A percentile compares a stretch with the other conserved stretches of the same genome.
phyloP scores from a whole-genome alignment of 2,113 vertebrate species.

The Prionailurus bengalensis region DNA sequence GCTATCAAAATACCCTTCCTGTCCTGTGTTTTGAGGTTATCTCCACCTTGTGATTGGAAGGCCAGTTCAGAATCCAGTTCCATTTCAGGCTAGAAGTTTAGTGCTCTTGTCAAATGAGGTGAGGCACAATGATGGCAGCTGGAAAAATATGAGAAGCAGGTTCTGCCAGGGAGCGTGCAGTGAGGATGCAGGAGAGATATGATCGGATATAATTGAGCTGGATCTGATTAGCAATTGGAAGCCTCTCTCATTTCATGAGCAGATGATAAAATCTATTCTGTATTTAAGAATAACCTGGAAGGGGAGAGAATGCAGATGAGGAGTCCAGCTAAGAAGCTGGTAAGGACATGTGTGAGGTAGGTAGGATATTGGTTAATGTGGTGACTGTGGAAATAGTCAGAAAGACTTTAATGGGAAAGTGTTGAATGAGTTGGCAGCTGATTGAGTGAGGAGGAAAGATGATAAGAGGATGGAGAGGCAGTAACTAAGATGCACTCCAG shows the following conservation, averaged over 20 bases:
- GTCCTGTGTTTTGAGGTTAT: background rate
- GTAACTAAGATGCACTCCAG: background rate
- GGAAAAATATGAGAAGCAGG: background rate
- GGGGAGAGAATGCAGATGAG: background rate
- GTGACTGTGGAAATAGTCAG: background rate
- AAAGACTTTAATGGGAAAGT: background rate
- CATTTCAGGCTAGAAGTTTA: background rate
- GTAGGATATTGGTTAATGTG: background rate
- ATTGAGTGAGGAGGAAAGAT: background rate
- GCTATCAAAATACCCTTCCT: background rate
- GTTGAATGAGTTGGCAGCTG: background rate
- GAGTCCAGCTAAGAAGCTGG: background rate
- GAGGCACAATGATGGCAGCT: fast-evolving
- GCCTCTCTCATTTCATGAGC: background rate
- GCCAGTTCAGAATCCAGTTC: background rate
- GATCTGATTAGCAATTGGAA: background rate
- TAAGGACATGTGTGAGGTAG: background rate
- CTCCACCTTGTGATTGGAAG: background rate
- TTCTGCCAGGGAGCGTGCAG: background rate
- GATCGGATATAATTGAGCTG: background rate
- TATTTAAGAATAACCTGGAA: background rate
- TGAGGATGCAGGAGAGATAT: background rate
- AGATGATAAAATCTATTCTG: background rate
- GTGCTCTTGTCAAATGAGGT: background rate
- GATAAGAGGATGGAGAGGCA: background rate